Conservation (phyloP, 1,140 invertebrate species). For the Bactericera cockerelli region DNA sequence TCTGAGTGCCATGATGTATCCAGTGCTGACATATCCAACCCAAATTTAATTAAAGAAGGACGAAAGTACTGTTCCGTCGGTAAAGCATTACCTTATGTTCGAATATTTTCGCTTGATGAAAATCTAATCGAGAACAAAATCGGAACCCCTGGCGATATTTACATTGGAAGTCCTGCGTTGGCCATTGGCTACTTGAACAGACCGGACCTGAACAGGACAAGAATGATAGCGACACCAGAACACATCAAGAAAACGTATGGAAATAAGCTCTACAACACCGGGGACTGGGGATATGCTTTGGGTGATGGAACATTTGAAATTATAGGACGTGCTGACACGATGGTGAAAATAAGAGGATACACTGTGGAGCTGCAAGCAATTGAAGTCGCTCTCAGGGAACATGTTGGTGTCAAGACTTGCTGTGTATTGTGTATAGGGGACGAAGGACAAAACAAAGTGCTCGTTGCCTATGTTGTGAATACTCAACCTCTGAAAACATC, state of each 20-base stretch:
- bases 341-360: slow-evolving; percentile 39
- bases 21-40: slow-evolving; percentile 17
- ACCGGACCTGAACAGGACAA: slow-evolving; percentile 31
- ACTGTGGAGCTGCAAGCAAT: slow-evolving; percentile 37
- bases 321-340: slow-evolving; percentile 35
- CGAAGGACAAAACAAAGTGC: slow-evolving; percentile 35
- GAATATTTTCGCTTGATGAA: slow-evolving; percentile 32
- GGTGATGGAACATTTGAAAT: slow-evolving; percentile 35
- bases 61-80: slow-evolving; percentile 27
- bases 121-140: slow-evolving; percentile 30
- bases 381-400: slow-evolving; percentile 31
- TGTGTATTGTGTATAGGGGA: slow-evolving; percentile 33
- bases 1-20: slow-evolving; percentile 25
- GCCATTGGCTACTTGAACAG: slow-evolving; percentile 35
- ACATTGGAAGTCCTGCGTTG: slow-evolving; percentile 34
- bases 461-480: slow-evolving; percentile 35
- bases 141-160: slow-evolving; percentile 37
- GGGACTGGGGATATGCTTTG: slow-evolving; percentile 36
- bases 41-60: slow-evolving; percentile 12
- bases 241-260: slow-evolving; percentile 16
- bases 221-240: slow-evolving; percentile 29
- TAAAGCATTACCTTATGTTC: slow-evolving; percentile 30
- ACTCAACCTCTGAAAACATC: slow-evolving; percentile 26
- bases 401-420: slow-evolving; percentile 30
- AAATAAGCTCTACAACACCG: slow-evolving; percentile 31